A percentile compares a stretch with the other conserved stretches of the same genome.
Evolutionary conservation across 1,140 invertebrate species (phyloP).

Genomic region (Papilio dardanus): DNA sequence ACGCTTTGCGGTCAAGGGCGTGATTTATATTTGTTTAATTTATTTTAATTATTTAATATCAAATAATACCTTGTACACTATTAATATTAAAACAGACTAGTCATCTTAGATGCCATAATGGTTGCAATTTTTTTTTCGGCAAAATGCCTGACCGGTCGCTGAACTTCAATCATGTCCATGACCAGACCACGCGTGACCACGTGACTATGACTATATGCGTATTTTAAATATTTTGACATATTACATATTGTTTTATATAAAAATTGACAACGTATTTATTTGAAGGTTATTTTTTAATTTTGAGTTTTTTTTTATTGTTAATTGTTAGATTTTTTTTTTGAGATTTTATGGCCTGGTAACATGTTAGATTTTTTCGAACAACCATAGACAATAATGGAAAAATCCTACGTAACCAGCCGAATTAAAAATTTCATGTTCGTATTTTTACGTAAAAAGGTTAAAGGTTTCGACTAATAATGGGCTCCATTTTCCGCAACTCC

Average conservation of each 20-base stretch:
- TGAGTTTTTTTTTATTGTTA: not conserved
- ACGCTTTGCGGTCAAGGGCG: not conserved
- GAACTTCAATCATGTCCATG: slow-evolving; percentile 62
- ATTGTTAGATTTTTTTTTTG: no score
- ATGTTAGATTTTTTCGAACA: not conserved
- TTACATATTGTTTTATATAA: not conserved
- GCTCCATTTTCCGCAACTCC: no score
- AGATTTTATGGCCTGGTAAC: no score
- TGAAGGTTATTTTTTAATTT: not conserved
- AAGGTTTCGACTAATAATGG: no score
- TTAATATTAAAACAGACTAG: slow-evolving; percentile 49
- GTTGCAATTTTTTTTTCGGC: slow-evolving; percentile 52
- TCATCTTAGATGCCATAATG: slow-evolving; percentile 55
- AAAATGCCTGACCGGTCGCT: slow-evolving; percentile 70
- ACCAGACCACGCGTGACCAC: slow-evolving; percentile 48
- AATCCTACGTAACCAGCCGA: not conserved
- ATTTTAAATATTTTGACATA: not conserved
- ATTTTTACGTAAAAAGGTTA: no score
- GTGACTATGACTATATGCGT: slow-evolving; percentile 39
- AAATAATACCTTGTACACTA: not conserved
- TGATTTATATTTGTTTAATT: not conserved
- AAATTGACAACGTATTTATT: not conserved
- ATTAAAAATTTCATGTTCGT: not conserved
- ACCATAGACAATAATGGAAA: not conserved
- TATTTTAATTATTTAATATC: not conserved